Evolutionary conservation across 2,113 vertebrate genomes (phyloP).

Genomic region (Promerops cafer): DNA sequence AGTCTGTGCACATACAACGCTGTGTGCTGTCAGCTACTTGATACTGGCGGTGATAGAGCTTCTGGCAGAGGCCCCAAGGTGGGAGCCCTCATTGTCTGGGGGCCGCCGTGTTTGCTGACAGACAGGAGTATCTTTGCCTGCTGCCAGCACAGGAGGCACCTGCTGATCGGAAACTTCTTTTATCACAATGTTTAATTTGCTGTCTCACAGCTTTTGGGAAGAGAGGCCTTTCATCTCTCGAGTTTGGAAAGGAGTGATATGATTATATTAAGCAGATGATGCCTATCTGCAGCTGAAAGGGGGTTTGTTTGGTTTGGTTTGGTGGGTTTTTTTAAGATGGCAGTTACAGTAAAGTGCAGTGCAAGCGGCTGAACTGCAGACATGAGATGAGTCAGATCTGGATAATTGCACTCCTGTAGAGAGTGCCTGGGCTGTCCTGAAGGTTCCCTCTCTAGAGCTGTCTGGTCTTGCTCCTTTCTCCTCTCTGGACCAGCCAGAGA

Average conservation of each 20-base stretch:
- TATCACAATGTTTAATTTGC: constrained; percentile 8
- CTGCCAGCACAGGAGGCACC: constrained; percentile 27
- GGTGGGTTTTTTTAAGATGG: not conserved
- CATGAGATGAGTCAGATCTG: not conserved
- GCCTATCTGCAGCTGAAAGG: not conserved
- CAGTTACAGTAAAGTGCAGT: not conserved
- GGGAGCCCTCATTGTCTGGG: constrained; percentile 5
- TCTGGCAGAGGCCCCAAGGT: constrained; percentile 14
- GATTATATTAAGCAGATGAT: not conserved
- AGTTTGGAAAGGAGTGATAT: not conserved
- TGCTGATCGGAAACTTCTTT: constrained; percentile 26
- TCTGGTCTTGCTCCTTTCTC: not conserved
- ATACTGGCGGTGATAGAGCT: not conserved
- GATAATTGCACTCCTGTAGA: not conserved
- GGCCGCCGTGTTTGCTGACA: not conserved
- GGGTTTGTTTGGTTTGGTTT: not conserved
- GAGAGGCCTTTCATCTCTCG: not conserved
- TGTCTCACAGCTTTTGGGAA: constrained; percentile 21
- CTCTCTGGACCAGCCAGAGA: not conserved
- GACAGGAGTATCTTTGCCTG: not conserved
- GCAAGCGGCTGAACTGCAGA: not conserved
- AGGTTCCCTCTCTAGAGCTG: not conserved
- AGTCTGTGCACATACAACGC: not conserved
- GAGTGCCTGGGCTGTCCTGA: not conserved
- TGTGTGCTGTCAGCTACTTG: constrained; percentile 16